These are phyloP conservation scores for Clarias gariepinus DNA, from an alignment of 2,113 vertebrate species.

Conservation along the genomic window DNA sequence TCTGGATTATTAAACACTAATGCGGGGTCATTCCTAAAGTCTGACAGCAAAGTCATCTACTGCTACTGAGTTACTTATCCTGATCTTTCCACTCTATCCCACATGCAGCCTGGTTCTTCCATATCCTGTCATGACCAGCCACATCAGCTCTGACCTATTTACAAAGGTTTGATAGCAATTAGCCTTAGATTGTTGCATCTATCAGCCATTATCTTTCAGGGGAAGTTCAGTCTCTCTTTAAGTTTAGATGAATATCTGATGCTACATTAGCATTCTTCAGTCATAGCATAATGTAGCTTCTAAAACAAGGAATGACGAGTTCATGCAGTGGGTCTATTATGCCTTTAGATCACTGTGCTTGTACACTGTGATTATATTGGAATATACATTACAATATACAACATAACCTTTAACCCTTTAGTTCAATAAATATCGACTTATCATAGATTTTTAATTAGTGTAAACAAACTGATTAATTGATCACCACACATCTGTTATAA, in stretches of 20 bases:
- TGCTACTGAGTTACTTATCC: background rate
- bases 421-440: background rate
- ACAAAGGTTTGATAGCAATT: slow-evolving; percentile 58
- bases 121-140: slow-evolving; percentile 34
- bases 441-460: background rate
- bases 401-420: background rate
- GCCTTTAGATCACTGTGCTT: background rate
- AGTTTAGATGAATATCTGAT: slow-evolving; percentile 53
- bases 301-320: background rate
- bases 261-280: slow-evolving; percentile 49
- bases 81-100: background rate
- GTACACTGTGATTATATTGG: background rate
- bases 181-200: slow-evolving; percentile 48
- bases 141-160: slow-evolving; percentile 60
- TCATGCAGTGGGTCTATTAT: background rate
- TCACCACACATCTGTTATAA: background rate
- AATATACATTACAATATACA: background rate
- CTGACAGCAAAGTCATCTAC: background rate
- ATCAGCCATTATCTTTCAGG: slow-evolving; percentile 52
- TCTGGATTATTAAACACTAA: background rate
- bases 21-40: background rate
- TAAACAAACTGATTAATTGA: background rate
- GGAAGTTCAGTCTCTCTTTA: slow-evolving; percentile 61
- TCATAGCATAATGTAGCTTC: background rate
- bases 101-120: slow-evolving; percentile 38